Percentiles rank a stretch among this genome's conserved stretches.
Evolutionary conservation across 1,140 invertebrate species (phyloP).

Genomic region (Helicoverpa zea): DNA sequence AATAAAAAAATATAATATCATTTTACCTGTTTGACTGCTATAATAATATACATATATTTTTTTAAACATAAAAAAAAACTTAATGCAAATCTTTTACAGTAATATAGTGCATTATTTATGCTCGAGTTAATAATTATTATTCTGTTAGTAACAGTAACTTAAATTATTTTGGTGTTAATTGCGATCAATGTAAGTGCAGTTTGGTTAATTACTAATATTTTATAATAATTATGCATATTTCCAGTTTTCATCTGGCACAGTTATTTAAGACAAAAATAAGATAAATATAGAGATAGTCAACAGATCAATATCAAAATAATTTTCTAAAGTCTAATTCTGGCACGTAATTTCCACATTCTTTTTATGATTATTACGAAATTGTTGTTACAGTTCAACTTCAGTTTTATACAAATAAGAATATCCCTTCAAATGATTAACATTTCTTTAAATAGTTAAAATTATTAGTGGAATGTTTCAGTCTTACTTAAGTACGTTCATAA

Average conservation of each 20-base stretch:
- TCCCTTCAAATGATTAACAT: background rate
- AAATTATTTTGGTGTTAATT: constrained; percentile 18
- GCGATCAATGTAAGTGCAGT: constrained; percentile 1
- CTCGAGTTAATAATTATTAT: constrained; percentile 3
- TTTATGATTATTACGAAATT: constrained; percentile 16
- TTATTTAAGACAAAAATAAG: background rate
- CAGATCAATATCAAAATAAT: constrained; percentile 34
- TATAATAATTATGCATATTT: constrained; percentile 19
- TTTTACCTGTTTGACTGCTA: background rate
- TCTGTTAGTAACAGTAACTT: background rate
- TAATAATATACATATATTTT: background rate
- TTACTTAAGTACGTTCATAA: constrained; percentile 70
- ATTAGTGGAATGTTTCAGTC: constrained; percentile 81
- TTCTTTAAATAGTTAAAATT: constrained; percentile 45
- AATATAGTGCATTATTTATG: constrained; percentile 5
- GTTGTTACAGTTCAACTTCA: constrained; percentile 20
- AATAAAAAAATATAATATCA: constrained; percentile 25
- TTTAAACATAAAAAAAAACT: background rate
- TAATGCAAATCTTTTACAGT: constrained; percentile 1
- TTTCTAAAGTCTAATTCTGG: constrained; percentile 48
- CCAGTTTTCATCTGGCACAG: constrained; percentile 29
- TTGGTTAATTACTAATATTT: constrained; percentile 1
- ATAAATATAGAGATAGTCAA: constrained; percentile 22
- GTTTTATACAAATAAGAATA: constrained; percentile 35
- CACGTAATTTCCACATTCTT: constrained; percentile 50